A percentile compares a stretch with the other conserved stretches of the same genome.
phyloP scores from a whole-genome alignment of 2,113 vertebrate genomes.

The Rynchops niger region DNA sequence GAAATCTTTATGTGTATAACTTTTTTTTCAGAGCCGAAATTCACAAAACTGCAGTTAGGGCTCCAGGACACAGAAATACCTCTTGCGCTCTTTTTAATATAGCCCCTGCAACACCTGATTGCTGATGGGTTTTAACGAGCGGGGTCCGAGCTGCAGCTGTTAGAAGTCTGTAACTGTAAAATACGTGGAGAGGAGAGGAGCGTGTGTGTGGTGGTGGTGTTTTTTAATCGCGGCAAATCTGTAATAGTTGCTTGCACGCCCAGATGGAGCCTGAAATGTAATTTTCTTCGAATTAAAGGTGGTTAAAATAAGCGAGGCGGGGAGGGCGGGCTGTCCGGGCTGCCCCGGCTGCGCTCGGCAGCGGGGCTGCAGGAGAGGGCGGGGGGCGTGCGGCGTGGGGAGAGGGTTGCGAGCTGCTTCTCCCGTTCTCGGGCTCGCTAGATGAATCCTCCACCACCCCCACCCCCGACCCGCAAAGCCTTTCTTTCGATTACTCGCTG shows the following conservation, averaged over 20 bases:
- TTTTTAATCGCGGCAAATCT: neutral
- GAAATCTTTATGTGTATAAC: neutral
- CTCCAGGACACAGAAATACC: neutral
- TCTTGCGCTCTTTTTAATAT: neutral
- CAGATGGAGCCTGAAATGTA: conserved; percentile 4
- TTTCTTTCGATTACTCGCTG: neutral
- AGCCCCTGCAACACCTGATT: neutral
- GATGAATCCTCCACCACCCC: neutral
- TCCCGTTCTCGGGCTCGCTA: neutral
- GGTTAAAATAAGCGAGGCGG: neutral
- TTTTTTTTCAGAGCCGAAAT: neutral
- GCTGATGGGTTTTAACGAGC: neutral
- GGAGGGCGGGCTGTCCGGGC: neutral
- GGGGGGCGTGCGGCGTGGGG: neutral
- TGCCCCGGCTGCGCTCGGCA: neutral
- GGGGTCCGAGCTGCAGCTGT: neutral
- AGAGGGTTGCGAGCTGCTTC: neutral
- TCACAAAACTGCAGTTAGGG: neutral
- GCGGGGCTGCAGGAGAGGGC: neutral
- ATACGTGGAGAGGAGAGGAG: neutral
- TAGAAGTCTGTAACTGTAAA: neutral
- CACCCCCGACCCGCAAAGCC: neutral
- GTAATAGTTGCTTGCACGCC: neutral
- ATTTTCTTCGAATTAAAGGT: neutral
- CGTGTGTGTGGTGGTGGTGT: neutral